A percentile compares a stretch with the other conserved stretches of the same genome.
phyloP scores from a whole-genome alignment of 1,140 invertebrate genomes.

The Solenopsis fugax region DNA sequence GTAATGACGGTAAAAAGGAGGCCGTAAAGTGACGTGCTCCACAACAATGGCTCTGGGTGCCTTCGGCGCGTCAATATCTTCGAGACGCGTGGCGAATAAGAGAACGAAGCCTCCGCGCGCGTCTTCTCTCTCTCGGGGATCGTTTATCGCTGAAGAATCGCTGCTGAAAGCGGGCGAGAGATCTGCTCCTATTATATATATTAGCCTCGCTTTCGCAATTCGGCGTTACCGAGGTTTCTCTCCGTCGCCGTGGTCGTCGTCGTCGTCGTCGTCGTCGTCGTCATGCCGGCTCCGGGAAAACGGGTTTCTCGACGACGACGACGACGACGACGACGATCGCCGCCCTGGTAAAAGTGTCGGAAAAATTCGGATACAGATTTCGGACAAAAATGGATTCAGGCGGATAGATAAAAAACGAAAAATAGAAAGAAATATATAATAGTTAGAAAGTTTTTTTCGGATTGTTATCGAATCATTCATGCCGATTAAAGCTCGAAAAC shows the following conservation, averaged over 20 bases:
- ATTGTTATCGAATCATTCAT: too few relatives aligned
- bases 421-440: too few relatives aligned
- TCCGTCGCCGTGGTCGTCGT: slow-evolving; percentile 6
- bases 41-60: slow-evolving; percentile 23
- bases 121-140: slow-evolving; percentile 2
- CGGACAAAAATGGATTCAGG: too few relatives aligned
- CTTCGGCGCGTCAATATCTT: slow-evolving; percentile 4
- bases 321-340: too few relatives aligned
- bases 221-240: slow-evolving; percentile 76
- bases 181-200: slow-evolving; percentile 71
- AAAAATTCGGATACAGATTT: too few relatives aligned
- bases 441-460: too few relatives aligned
- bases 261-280: too few relatives aligned
- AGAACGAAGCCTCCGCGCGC: background rate
- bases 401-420: too few relatives aligned
- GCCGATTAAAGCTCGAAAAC: too few relatives aligned
- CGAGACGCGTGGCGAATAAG: background rate
- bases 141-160: slow-evolving; percentile 53
- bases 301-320: too few relatives aligned
- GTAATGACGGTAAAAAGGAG: slow-evolving; percentile 48
- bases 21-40: slow-evolving; percentile 44
- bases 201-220: slow-evolving; percentile 84
- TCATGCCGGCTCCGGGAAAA: too few relatives aligned
- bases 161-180: slow-evolving; percentile 65
- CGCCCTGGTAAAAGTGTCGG: too few relatives aligned